Evolutionary conservation across 2,888 invertebrate species (phyloP), one percentile per base, ranked within the genome.

Genomic region (Omphaloscelis lunosa): DNA sequence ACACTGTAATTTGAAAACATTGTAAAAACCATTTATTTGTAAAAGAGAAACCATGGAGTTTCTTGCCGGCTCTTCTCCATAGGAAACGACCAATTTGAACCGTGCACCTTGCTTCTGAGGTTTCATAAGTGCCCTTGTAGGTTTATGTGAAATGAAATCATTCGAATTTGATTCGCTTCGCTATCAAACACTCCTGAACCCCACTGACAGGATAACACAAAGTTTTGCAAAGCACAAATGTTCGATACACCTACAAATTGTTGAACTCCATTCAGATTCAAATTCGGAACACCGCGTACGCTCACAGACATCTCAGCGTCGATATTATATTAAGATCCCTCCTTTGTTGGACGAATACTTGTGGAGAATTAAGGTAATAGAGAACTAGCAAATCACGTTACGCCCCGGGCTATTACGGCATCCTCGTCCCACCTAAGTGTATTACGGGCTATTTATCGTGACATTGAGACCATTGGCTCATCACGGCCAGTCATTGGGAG

Each of bases 371-470:
- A 95, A 92, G 93, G 94, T 94, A 95, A 94, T 93, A 94, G 93
- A 92, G 93, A 91, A 92, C 92, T 92, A 91, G 93, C 93, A 95
- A 95, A 95, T 95, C 95, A 94, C 92, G 93, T 95, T 95, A 95
- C 94, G 91, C 92, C 93, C 92, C 89, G 75, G 87, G 92, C 94
- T 94, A 94, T 95, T 93, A 95, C 90, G 90, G 87, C 79, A 89
- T 92, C 91, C 90, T 93, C 91, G 93, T 92, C 92, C 87, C 87
- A 90, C 75, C 74, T 95, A 94, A 95, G 93, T 95, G 92, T 94
- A 95, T 95, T 95, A 95, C 93, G 80, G 91, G 93, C 94, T 94
- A 95, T 95, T 95, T 95, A 94, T 94, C 93, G 93, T 93, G 93
- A 92, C 94, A 93, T 92, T 92, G 93, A 94, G 93, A 93, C 92